phyloP scores from a whole-genome alignment of 2,797 vertebrate genomes.

The Bradypodion ventrale region DNA sequence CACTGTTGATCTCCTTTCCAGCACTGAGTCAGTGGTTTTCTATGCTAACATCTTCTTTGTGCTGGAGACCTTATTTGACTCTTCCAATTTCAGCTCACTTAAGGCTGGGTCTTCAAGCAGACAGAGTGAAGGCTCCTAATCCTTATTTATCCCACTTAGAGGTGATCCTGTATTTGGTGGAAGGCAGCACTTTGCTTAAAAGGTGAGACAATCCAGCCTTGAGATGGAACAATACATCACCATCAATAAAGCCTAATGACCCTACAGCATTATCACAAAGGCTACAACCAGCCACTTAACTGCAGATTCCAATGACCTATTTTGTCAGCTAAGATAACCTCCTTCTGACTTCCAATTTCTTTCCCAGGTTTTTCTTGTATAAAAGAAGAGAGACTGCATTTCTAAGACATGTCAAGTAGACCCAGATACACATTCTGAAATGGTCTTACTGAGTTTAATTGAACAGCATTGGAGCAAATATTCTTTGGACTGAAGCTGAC shows the following conservation, averaged over 20 bases:
- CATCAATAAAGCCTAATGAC: constrained; percentile 23
- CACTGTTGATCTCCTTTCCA: constrained; percentile 13
- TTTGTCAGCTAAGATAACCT: constrained; percentile 32
- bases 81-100: constrained; percentile 2
- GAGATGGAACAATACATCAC: constrained; percentile 6
- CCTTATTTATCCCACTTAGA: constrained; percentile 46
- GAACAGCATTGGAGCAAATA: neutral
- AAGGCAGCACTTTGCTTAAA: constrained; percentile 29
- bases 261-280: constrained; percentile 28
- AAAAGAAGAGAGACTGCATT: constrained; percentile 30
- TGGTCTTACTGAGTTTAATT: neutral
- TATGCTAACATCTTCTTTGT: constrained; percentile 23
- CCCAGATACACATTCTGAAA: neutral
- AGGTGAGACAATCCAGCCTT: constrained; percentile 10
- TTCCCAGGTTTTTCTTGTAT: constrained; percentile 20
- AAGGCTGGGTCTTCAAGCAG: constrained; percentile 36
- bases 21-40: neutral
- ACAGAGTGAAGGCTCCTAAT: constrained; percentile 45
- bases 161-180: constrained; percentile 34
- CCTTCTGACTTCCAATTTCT: neutral
- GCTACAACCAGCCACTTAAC: constrained; percentile 3
- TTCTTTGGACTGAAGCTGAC: neutral
- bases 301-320: constrained; percentile 4
- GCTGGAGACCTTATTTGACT: constrained; percentile 20
- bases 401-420: constrained; percentile 36